phyloP scores from a whole-genome alignment of 2,113 vertebrate species.

The Equus quagga region DNA sequence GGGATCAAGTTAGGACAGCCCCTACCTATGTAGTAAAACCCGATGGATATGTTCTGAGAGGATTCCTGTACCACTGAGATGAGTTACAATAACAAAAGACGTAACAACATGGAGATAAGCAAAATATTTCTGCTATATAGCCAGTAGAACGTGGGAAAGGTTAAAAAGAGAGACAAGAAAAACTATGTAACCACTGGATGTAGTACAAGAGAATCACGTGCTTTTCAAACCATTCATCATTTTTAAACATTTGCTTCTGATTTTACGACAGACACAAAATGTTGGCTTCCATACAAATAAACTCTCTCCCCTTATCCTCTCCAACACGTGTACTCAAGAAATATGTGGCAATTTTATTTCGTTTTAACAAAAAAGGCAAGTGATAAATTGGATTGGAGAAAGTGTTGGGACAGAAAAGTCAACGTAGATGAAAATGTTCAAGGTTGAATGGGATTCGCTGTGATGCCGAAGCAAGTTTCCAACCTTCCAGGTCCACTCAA shows the following conservation, averaged over 20 bases:
- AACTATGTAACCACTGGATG: background rate
- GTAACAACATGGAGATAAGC: background rate
- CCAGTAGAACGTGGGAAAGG: background rate
- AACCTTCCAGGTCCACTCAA: background rate
- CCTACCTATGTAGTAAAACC: background rate
- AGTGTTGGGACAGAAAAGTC: background rate
- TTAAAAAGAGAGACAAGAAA: background rate
- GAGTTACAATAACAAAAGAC: background rate
- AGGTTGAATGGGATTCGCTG: background rate
- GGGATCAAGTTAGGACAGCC: background rate
- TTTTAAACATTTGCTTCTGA: slow-evolving; percentile 23
- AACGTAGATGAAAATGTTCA: background rate
- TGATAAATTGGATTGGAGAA: background rate
- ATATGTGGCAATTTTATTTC: background rate
- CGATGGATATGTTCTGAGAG: background rate
- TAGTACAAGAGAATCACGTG: background rate
- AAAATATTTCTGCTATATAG: background rate
- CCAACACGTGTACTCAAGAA: background rate
- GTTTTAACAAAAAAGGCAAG: background rate
- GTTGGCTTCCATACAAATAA: background rate
- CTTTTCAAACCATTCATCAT: background rate
- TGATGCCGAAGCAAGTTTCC: background rate
- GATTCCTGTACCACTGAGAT: background rate
- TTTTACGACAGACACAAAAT: slow-evolving; percentile 29
- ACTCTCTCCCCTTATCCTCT: background rate